A percentile compares a stretch with the other conserved stretches of the same genome.
Conservation (phyloP, 2,113 vertebrate genomes). For the Semnornis frantzii region DNA sequence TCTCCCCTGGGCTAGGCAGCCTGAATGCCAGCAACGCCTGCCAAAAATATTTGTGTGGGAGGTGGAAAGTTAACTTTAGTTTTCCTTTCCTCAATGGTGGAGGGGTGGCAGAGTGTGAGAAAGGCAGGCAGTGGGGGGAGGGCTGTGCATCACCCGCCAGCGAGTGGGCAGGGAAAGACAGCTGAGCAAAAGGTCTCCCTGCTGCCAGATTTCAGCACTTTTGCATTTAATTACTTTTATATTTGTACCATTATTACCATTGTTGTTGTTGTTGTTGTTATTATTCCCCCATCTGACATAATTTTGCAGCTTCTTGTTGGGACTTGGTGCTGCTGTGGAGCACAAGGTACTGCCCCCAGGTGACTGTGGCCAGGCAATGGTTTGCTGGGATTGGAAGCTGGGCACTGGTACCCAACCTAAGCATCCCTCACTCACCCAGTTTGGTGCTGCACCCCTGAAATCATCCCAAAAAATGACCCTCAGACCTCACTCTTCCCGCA, state of each 20-base stretch:
- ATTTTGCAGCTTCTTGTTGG: neutral
- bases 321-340: neutral
- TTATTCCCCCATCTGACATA: neutral
- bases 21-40: conserved; percentile 48
- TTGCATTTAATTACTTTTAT: neutral
- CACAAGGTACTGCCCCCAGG: accelerated
- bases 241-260: neutral
- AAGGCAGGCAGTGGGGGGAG: conserved; percentile 2
- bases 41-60: conserved; percentile 82
- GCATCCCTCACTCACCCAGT: neutral
- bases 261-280: neutral
- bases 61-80: conserved; percentile 78
- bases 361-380: accelerated
- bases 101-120: conserved; percentile 37
- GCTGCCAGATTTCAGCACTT: conserved; percentile 1
- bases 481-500: accelerated
- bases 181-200: neutral
- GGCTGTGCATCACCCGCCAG: neutral
- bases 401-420: accelerated
- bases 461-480: accelerated
- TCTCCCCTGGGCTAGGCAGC: conserved; percentile 54
- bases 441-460: neutral
- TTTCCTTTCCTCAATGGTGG: conserved; percentile 66
- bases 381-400: neutral
- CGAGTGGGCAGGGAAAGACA: conserved; percentile 13